phyloP scores from a whole-genome alignment of 2,888 invertebrate genomes.

The Helleia helle region DNA sequence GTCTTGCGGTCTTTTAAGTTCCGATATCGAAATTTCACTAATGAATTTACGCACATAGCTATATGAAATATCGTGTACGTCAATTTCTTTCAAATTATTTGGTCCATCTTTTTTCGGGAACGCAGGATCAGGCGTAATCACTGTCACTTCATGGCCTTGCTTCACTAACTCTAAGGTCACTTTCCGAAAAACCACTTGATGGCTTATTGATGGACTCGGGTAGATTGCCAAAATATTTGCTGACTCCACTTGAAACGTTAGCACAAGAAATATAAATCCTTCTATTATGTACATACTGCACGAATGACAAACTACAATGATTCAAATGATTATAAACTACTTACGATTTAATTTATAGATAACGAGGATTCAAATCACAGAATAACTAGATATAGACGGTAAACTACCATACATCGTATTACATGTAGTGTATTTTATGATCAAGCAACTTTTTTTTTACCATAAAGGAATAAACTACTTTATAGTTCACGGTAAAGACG shows the following conservation, averaged over 20 bases:
- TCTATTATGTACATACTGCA: not conserved
- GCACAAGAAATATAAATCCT: not conserved
- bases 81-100: conserved; percentile 43
- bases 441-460: no score
- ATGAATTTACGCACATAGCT: not conserved
- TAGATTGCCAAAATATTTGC: conserved; percentile 37
- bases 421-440: no score
- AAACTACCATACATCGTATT: no score
- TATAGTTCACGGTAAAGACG: no score
- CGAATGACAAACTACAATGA: no score
- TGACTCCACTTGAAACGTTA: not conserved
- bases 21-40: not conserved
- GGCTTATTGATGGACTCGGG: conserved; percentile 49
- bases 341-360: no score
- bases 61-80: conserved; percentile 32
- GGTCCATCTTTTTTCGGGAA: conserved; percentile 29
- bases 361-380: no score
- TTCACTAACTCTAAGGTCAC: conserved; percentile 40
- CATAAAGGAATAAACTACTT: no score
- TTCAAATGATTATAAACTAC: no score
- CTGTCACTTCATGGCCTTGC: conserved; percentile 50
- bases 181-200: conserved; percentile 46
- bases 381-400: no score
- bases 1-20: not conserved
- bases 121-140: conserved; percentile 46